A percentile compares a stretch with the other conserved stretches of the same genome.
phyloP scores from a whole-genome alignment of 2,113 vertebrate species.

The Tonatia bakeri region DNA sequence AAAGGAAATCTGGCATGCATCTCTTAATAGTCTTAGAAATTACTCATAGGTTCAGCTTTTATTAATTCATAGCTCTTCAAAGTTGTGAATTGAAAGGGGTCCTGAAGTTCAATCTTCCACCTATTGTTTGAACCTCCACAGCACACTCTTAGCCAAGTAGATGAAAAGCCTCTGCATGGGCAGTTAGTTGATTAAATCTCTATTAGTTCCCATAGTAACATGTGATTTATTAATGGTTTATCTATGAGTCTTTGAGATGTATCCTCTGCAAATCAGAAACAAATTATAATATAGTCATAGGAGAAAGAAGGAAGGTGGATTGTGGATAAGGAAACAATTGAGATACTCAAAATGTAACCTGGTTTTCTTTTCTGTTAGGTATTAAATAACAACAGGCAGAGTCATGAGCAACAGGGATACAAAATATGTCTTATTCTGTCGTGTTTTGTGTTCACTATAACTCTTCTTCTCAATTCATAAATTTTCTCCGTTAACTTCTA shows the following conservation, averaged over 20 bases:
- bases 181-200: not conserved
- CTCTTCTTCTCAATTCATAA: not conserved
- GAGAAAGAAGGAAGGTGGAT: not conserved
- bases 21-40: constrained; percentile 42
- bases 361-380: not conserved
- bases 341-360: not conserved
- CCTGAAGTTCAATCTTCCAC: not conserved
- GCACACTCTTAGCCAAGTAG: not conserved
- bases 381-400: not conserved
- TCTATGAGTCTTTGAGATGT: not conserved
- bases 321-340: not conserved
- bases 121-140: not conserved
- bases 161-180: not conserved
- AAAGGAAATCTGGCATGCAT: constrained; percentile 7
- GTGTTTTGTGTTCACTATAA: not conserved
- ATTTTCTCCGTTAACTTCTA: not conserved
- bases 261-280: not conserved
- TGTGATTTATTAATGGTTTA: constrained; percentile 38
- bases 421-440: not conserved
- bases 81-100: not conserved
- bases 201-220: constrained; percentile 44
- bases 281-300: not conserved
- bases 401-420: not conserved
- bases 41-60: constrained; percentile 10
- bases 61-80: constrained; percentile 49